These are phyloP conservation scores for Nephrotoma guestfalica DNA, from an alignment of 2,888 invertebrate species.

Conservation along the genomic window DNA sequence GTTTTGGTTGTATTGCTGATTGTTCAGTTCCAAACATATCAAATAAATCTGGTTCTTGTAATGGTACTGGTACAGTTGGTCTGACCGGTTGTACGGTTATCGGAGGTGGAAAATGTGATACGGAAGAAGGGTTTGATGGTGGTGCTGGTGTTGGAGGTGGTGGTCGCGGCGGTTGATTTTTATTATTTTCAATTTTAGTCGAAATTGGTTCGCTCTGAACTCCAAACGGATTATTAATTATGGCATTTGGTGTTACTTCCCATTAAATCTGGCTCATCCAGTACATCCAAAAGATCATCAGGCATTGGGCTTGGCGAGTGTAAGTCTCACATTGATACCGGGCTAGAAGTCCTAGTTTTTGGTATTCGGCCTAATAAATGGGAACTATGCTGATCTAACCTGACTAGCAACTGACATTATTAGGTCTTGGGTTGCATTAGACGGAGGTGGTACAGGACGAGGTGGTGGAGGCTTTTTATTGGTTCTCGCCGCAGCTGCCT, in stretches of 20 bases:
- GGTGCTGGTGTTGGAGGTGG: slow-evolving; percentile 32
- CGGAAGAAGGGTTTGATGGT: slow-evolving; percentile 11
- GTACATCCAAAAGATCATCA: slow-evolving; percentile 45
- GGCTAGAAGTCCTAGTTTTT: slow-evolving; percentile 75
- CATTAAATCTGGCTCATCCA: slow-evolving; percentile 23
- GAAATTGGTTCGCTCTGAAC: slow-evolving; percentile 9
- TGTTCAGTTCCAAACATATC: slow-evolving; percentile 34
- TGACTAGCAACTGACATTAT: slow-evolving; percentile 76
- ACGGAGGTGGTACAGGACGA: slow-evolving; percentile 45
- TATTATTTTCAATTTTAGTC: slow-evolving; percentile 31
- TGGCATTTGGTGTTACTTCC: slow-evolving; percentile 12
- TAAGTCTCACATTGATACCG: slow-evolving; percentile 64
- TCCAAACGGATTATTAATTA: slow-evolving; percentile 28
- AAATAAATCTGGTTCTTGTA: slow-evolving; percentile 38
- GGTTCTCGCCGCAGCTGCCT: neutral
- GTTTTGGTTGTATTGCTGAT: slow-evolving; percentile 35
- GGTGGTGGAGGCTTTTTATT: slow-evolving; percentile 28
- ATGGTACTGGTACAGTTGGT: slow-evolving; percentile 11
- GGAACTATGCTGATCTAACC: slow-evolving; percentile 75
- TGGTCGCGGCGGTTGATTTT: slow-evolving; percentile 34
- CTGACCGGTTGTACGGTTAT: neutral
- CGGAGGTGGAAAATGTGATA: neutral
- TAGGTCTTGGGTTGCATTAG: slow-evolving; percentile 70
- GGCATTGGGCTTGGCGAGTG: slow-evolving; percentile 78
- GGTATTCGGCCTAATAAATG: slow-evolving; percentile 70